phyloP scores from a whole-genome alignment of 2,888 invertebrate genomes.

The Drosophila niveifrons region DNA sequence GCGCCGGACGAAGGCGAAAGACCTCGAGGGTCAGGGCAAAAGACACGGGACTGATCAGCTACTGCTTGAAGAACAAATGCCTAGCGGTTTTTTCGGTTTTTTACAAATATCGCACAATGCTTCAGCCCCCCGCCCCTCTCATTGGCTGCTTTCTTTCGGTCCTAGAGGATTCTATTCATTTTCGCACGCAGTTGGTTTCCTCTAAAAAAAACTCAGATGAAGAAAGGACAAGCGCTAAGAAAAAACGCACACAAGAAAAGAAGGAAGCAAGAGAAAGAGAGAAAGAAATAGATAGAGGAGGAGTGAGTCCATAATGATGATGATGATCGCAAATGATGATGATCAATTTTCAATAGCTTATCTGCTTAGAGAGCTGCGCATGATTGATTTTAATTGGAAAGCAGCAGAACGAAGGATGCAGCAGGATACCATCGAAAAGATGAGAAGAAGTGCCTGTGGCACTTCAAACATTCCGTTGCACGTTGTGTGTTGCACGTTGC shows the following conservation, averaged over 20 bases:
- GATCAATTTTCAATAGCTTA: constrained; percentile 66
- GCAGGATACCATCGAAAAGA: constrained; percentile 37
- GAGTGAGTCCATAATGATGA: constrained; percentile 19
- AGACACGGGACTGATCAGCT: constrained; percentile 35
- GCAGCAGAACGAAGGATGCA: constrained; percentile 17
- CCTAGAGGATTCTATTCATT: constrained; percentile 44
- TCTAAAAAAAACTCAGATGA: constrained; percentile 41
- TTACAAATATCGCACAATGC: constrained; percentile 41
- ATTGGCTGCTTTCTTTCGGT: constrained; percentile 17
- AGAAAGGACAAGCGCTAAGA: constrained; percentile 24
- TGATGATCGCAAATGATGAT: constrained; percentile 44
- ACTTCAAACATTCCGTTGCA: constrained; percentile 46
- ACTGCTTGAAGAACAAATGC: constrained; percentile 72
- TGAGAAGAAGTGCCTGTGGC: constrained; percentile 42
- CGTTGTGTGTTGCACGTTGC: constrained; percentile 13
- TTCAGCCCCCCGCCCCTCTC: constrained; percentile 11
- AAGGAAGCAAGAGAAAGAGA: constrained; percentile 2
- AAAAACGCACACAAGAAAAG: constrained; percentile 23
- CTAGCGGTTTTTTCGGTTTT: constrained; percentile 82
- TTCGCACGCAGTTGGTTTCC: constrained; percentile 65
- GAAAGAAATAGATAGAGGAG: constrained; percentile 1
- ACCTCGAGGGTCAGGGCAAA: not conserved
- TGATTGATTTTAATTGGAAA: constrained; percentile 79
- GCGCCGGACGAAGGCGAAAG: constrained; percentile 54
- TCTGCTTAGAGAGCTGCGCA: constrained; percentile 60